Evolutionary conservation across 2,797 vertebrate genomes (phyloP), one percentile per base, ranked within the genome.

Genomic region (Anas georgica): DNA sequence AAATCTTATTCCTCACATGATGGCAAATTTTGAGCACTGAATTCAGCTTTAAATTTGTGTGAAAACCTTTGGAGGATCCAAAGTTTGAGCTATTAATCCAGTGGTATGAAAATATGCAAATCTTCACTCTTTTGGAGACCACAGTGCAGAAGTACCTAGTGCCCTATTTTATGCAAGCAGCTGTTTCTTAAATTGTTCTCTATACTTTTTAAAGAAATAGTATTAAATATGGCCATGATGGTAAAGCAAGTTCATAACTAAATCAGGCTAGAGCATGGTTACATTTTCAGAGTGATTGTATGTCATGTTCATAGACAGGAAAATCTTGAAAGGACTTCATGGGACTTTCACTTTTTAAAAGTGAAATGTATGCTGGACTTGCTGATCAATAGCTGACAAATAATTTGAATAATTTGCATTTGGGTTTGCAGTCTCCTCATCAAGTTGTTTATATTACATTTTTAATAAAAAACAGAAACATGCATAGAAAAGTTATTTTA

Each of bases 321-420:
- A 90, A 95, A 96, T 97, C 95, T 98, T 96, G 90, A 96, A 96
- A 94, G 87, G 85, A 95, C 90, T 97, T 96, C 62, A 52, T 84
- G 54, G 95, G n/a, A 35, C 7, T 35, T 35, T 35, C 35, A 35
- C 35, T 35, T 60, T 83, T 95, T 45, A n/a, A 67, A 88, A 90
- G 73, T 58, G 48, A 77, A 90, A 62, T 91, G 64, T 64, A 41
- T 86, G 12, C 85, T 29, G 80, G 55, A n/a, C 10, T 78, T 63
- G 26, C 13, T 76, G 64, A 39, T 94, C 69, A 54, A 25, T 84
- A 93, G 60, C 29, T 62, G 82, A 78, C 21, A 83, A 76, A 80
- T 41, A 41, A 41, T 41, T 41, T 4, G 8, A 67, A 37, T 28
- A 54, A 58, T 63, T 70, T 72, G 41, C n/a, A 5, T 60, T 73